These are phyloP conservation scores for Malurus leucopterus DNA, from an alignment of 2,797 vertebrate genomes.

Conservation along the genomic window DNA sequence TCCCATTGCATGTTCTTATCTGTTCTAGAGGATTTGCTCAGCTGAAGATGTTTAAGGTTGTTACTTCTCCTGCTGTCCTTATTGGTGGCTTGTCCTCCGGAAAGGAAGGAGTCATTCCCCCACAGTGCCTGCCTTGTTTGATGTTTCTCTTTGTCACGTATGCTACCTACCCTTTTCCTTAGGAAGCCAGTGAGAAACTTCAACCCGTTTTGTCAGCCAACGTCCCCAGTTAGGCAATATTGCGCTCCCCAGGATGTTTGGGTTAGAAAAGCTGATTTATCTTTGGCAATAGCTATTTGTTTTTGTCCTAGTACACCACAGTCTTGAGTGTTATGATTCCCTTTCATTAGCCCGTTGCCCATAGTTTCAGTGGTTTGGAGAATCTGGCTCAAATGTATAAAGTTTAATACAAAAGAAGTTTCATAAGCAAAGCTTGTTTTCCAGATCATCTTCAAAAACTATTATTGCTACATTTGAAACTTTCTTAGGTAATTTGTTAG, in stretches of 20 bases:
- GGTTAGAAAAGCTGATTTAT: neutral
- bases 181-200: neutral
- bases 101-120: neutral
- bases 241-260: fast-evolving
- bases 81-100: neutral
- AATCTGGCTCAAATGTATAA: neutral
- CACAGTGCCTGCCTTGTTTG: neutral
- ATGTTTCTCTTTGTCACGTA: fast-evolving
- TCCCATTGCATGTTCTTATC: neutral
- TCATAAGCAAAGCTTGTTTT: neutral
- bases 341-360: neutral
- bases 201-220: neutral
- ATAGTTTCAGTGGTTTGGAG: neutral
- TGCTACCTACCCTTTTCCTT: neutral
- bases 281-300: neutral
- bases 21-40: neutral
- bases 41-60: neutral
- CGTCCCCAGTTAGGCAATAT: neutral
- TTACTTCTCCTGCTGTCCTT: neutral
- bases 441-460: neutral
- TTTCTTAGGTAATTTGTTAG: neutral
- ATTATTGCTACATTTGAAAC: neutral
- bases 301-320: neutral
- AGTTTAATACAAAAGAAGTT: neutral
- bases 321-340: neutral